Percentiles rank a stretch among this genome's conserved stretches.
phyloP scores from a whole-genome alignment of 2,797 vertebrate species.

The Euthynnus affinis region DNA sequence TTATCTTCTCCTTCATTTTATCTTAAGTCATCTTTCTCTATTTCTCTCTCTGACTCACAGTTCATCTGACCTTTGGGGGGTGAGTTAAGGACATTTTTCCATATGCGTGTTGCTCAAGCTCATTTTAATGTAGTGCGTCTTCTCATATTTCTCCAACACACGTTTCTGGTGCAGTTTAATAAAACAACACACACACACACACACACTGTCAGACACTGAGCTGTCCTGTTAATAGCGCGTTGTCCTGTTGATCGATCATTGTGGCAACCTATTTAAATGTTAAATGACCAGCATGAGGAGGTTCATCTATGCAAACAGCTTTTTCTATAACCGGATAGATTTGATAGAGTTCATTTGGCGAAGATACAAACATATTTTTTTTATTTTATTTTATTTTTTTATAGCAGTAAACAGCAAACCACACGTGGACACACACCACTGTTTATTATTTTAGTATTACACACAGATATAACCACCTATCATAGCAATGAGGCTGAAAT shows the following conservation, averaged over 20 bases:
- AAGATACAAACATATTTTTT: slow-evolving; percentile 50
- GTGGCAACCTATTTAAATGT: slow-evolving; percentile 71
- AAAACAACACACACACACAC: slow-evolving; percentile 38
- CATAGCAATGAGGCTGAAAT: slow-evolving; percentile 37
- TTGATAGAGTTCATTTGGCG: slow-evolving; percentile 59
- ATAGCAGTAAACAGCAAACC: slow-evolving; percentile 14
- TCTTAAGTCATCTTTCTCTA: slow-evolving; percentile 1
- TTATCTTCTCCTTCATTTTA: slow-evolving; percentile 11
- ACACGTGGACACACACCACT: slow-evolving; percentile 16
- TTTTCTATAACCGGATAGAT: slow-evolving; percentile 50
- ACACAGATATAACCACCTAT: slow-evolving; percentile 40
- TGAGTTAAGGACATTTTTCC: slow-evolving; percentile 16
- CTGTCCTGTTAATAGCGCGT: slow-evolving; percentile 60
- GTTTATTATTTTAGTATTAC: slow-evolving; percentile 36
- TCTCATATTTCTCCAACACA: slow-evolving; percentile 45
- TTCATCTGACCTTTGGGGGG: slow-evolving; percentile 35
- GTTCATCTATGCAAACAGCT: slow-evolving; percentile 57
- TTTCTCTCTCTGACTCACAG: slow-evolving; percentile 7
- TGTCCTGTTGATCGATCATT: slow-evolving; percentile 68
- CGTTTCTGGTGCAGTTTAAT: slow-evolving; percentile 46
- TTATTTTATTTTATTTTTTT: slow-evolving; percentile 38
- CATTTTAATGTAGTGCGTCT: slow-evolving; percentile 49
- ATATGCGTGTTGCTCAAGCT: slow-evolving; percentile 16
- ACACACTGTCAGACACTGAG: slow-evolving; percentile 38
- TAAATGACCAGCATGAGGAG: slow-evolving; percentile 60